Base-by-base conservation (phyloP, 2,888 invertebrate species). In the Stenoptilia bipunctidactyla region DNA sequence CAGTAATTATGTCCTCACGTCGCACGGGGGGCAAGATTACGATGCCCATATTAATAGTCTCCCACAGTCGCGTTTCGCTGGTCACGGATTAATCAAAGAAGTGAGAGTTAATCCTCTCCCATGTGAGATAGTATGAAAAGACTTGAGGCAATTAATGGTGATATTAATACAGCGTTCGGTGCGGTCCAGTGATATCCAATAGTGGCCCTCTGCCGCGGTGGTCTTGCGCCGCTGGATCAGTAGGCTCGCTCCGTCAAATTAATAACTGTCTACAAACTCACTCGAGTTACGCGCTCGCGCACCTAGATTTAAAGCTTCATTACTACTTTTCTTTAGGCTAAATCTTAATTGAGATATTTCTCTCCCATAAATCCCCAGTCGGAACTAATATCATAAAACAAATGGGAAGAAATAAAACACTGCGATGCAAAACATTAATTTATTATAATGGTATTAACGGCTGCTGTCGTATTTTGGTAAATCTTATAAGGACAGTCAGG, bases 241-340 rank as follows among this genome's bases (percentile, higher is more conserved):
- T 20, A n/a, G n/a, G n/a, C n/a, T n/a, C n/a, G 66, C 71, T 77
- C 64, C 66, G 66, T 79, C 79, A 75, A 71, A 68, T 71, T 77
- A 80, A 82, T 82, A 67, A 71, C 69, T 61, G 33, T n/a, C 27
- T 37, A 30, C 60, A 50, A 58, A 65, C 72, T 59, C 70, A 82
- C 82, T 80, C 66, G 76, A 72, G 75, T 82, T 82, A 82, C 82
- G 82, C 82, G 66, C 65, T 80, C 82, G 82, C 82, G 66, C 65
- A 58, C 61, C 66, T 73, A 73, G 68, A 71, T 70, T 61, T 67
- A 71, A 57, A 46, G 56, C 53, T 70, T 79, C 82, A 82, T 82
- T 82, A 83, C 58, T 59, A 55, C 55, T 58, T 80, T 65, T 75
- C 82, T 79, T 73, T 64, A 74, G 82, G 82, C 82, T 69, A 83